Evolutionary conservation across 2,113 vertebrate genomes (phyloP).

Genomic region (Protobothrops mucrosquamatus): DNA sequence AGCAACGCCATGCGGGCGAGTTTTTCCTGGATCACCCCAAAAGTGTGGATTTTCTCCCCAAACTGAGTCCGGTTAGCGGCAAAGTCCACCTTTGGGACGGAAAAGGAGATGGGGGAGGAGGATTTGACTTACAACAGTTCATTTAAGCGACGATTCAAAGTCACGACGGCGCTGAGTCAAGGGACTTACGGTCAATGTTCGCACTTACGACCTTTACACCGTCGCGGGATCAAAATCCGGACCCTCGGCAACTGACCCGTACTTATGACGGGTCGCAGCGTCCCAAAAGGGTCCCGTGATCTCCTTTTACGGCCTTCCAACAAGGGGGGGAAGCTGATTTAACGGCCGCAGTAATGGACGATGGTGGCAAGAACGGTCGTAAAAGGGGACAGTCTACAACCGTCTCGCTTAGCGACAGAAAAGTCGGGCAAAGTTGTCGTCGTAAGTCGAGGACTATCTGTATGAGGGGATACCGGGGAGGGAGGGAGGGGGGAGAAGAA

Average conservation of each 20-base stretch:
- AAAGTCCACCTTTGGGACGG: conserved; percentile 75
- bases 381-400: not conserved
- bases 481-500: too few species aligned
- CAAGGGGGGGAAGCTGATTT: not conserved
- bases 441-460: not conserved
- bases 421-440: not conserved
- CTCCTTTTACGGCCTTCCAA: not conserved
- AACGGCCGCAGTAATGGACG: not conserved
- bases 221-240: not conserved
- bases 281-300: not conserved
- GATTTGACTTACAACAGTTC: not conserved
- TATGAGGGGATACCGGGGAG: not conserved
- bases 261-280: not conserved
- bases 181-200: not conserved
- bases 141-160: not conserved
- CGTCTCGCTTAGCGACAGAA: not conserved
- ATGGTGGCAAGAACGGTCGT: not conserved
- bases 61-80: conserved; percentile 86
- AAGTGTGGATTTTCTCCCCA: conserved; percentile 85
- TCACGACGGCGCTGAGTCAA: not conserved
- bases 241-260: not conserved
- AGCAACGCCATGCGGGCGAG: conserved; percentile 82
- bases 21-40: conserved; percentile 86
- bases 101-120: not conserved
- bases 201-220: not conserved